These are phyloP conservation scores for Micrastur ruficollis DNA, from an alignment of 2,797 vertebrate species.

Conservation along the genomic window DNA sequence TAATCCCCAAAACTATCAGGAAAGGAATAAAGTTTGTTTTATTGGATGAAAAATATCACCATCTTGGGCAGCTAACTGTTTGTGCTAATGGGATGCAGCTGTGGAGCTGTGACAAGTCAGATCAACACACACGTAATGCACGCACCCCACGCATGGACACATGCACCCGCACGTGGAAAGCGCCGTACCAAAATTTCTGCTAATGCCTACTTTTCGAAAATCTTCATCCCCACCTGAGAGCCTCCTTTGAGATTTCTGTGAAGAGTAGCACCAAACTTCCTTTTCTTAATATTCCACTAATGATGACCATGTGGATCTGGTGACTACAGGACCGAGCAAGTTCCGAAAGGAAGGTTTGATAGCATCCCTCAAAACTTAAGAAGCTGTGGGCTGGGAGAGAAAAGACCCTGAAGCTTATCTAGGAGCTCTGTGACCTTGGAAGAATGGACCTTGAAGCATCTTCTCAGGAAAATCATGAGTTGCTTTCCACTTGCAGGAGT, in stretches of 20 bases:
- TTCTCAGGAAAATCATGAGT: not conserved
- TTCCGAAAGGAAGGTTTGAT: not conserved
- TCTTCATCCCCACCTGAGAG: not conserved
- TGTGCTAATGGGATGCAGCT: conserved; percentile 55
- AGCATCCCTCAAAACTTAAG: not conserved
- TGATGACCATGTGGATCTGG: not conserved
- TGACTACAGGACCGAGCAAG: not conserved
- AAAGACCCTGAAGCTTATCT: not conserved
- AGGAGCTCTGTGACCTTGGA: not conserved
- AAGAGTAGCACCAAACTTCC: conserved; percentile 15
- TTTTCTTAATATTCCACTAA: conserved; percentile 16
- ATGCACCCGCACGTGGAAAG: not conserved
- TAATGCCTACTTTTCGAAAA: not conserved
- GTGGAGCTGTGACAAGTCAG: conserved; percentile 30
- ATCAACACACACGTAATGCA: not conserved
- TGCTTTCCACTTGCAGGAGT: not conserved
- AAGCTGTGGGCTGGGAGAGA: not conserved
- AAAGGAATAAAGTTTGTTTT: not conserved
- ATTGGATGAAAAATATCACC: not conserved
- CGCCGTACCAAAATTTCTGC: not conserved
- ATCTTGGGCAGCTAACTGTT: not conserved
- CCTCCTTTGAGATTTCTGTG: conserved; percentile 53
- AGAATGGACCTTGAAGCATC: not conserved
- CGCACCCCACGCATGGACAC: not conserved
- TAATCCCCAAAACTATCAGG: not conserved